Conservation (phyloP, 1,140 invertebrate genomes). For the Bombus cullumanus region DNA sequence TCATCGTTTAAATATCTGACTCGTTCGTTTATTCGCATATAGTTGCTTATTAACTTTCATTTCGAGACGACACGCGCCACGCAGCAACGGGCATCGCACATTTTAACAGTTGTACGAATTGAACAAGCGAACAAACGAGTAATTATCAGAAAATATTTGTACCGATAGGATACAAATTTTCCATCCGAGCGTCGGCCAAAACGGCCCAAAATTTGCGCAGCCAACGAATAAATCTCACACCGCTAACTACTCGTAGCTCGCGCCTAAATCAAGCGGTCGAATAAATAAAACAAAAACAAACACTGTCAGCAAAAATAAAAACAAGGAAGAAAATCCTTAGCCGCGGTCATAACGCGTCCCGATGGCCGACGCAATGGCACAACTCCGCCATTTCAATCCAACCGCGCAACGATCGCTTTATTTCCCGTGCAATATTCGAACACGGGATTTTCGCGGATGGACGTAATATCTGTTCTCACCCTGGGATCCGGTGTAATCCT, state of each 20-base stretch:
- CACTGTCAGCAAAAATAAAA: fast-evolving
- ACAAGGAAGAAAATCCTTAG: not conserved
- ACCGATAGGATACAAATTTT: not conserved
- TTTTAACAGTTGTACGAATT: too few relatives aligned
- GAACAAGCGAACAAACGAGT: not conserved
- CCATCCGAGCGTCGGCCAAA: not conserved
- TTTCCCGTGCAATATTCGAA: slow-evolving; percentile 38
- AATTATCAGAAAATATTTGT: not conserved
- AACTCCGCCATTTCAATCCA: slow-evolving; percentile 13
- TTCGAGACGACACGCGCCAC: too few relatives aligned
- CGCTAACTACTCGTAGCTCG: too few relatives aligned
- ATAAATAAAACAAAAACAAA: not conserved
- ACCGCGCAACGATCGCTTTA: slow-evolving; percentile 22
- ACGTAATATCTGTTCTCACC: slow-evolving; percentile 16
- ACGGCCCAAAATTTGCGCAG: not conserved
- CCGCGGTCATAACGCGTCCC: not conserved
- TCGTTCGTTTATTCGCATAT: too few relatives aligned
- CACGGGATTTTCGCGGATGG: slow-evolving; percentile 11
- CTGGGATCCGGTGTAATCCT: slow-evolving; percentile 6
- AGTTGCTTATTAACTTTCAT: too few relatives aligned
- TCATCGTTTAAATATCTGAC: too few relatives aligned
- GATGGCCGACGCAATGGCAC: not conserved
- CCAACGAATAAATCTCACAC: not conserved
- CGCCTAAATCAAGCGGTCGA: not conserved
- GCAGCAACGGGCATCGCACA: too few relatives aligned